Conservation (phyloP, 1,140 invertebrate species). For the Pachypsylla venusta region DNA sequence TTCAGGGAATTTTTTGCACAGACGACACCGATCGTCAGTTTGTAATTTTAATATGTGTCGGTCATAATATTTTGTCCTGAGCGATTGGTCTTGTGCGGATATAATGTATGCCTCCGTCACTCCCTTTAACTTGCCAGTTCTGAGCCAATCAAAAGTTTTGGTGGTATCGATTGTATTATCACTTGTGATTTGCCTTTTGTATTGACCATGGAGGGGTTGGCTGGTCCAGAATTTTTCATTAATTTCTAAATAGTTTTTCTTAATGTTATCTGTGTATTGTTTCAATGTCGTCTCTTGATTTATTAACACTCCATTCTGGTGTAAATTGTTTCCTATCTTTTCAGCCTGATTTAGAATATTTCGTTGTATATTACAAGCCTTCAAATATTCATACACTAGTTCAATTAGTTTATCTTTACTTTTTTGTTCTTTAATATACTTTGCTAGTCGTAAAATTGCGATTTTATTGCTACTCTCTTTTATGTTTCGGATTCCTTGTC, state of each 20-base stretch:
- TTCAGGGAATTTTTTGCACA: background rate
- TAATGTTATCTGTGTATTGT: background rate
- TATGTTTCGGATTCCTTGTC: background rate
- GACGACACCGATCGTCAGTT: background rate
- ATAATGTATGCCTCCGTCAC: background rate
- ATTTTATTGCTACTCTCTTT: background rate
- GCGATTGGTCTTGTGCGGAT: background rate
- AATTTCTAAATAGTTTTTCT: background rate
- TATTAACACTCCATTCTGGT: background rate
- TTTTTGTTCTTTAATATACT: background rate
- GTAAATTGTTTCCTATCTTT: background rate
- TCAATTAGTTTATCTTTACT: background rate
- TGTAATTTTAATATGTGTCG: background rate
- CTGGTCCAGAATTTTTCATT: background rate
- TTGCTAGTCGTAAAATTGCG: background rate
- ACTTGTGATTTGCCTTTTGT: background rate
- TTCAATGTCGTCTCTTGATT: background rate
- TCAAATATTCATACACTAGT: background rate
- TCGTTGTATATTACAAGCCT: background rate
- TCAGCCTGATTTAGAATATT: background rate
- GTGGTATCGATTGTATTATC: background rate
- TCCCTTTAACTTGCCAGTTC: background rate
- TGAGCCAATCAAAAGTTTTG: conserved; percentile 1
- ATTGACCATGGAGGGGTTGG: background rate
- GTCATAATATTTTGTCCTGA: background rate